phyloP scores from a whole-genome alignment of 1,140 invertebrate genomes.

The Neelides sp. region DNA sequence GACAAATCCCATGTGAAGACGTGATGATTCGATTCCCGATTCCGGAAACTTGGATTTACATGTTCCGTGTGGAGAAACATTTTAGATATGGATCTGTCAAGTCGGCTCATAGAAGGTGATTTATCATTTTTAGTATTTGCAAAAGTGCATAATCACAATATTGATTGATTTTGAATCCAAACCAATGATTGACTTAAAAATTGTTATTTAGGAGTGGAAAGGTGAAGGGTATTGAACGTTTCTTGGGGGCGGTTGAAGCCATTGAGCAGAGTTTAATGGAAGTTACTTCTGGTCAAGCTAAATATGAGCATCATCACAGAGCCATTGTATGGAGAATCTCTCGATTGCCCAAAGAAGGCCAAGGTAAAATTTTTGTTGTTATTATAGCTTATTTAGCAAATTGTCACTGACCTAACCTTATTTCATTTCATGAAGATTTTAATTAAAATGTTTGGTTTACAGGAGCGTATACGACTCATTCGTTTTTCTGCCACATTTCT shows the following conservation, averaged over 20 bases:
- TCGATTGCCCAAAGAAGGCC: constrained; percentile 87
- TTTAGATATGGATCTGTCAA: constrained; percentile 98
- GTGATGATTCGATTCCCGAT: constrained; percentile 93
- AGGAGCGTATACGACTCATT: constrained; percentile 94
- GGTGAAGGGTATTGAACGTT: constrained; percentile 84
- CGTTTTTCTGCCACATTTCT: constrained; percentile 80
- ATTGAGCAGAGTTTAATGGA: constrained; percentile 89
- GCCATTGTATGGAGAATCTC: constrained; percentile 97
- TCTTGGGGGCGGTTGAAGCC: constrained; percentile 82
- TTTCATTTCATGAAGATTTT: background rate
- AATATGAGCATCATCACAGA: constrained; percentile 96
- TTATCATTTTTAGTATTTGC: too few relatives aligned
- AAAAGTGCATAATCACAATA: background rate
- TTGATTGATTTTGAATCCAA: background rate
- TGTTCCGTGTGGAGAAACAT: constrained; percentile 95
- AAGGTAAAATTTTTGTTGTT: constrained; percentile 51
- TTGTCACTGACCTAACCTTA: background rate
- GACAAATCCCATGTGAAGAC: constrained; percentile 93
- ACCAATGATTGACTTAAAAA: background rate
- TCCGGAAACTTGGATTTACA: constrained; percentile 97
- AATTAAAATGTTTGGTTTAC: constrained; percentile 32
- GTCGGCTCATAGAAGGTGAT: constrained; percentile 70
- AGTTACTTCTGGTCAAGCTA: constrained; percentile 92
- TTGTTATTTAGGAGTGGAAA: constrained; percentile 60
- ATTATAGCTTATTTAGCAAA: background rate